Conservation (phyloP, 2,888 invertebrate genomes). For the Dysmachus trigonus region DNA sequence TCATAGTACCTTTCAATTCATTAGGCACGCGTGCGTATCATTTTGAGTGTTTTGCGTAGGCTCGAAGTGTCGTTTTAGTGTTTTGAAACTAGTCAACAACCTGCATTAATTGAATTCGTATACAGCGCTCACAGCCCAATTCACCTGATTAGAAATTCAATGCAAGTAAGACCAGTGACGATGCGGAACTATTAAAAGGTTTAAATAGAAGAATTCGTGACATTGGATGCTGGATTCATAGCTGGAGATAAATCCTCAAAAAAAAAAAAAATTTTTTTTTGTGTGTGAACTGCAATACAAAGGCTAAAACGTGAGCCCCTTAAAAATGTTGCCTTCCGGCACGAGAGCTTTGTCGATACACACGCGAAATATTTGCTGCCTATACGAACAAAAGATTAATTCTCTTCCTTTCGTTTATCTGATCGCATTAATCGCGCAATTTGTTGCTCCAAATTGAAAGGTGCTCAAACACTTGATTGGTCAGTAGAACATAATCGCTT, state of each 20-base stretch:
- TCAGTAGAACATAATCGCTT: conserved; percentile 18
- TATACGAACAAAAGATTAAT: neutral
- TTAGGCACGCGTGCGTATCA: neutral
- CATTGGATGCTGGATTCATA: neutral
- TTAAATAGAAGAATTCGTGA: neutral
- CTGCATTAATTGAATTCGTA: neutral
- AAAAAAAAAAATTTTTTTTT: neutral
- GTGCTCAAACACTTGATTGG: conserved; percentile 23
- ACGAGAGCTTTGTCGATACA: neutral
- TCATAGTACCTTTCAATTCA: neutral
- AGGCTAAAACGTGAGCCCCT: neutral
- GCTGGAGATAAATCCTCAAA: neutral
- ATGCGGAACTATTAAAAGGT: neutral
- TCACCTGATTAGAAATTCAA: neutral
- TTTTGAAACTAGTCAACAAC: neutral
- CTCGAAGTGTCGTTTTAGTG: neutral
- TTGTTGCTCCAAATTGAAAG: conserved; percentile 41
- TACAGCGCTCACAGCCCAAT: neutral
- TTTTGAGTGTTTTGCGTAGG: neutral
- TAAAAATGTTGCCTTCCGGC: neutral
- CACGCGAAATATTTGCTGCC: neutral
- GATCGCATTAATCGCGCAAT: conserved; percentile 41
- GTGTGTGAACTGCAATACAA: neutral
- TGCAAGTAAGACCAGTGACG: neutral
- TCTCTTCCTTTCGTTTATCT: conserved; percentile 17